Base-by-base conservation (phyloP, 2,797 vertebrate species). In the Sternotherus odoratus region DNA sequence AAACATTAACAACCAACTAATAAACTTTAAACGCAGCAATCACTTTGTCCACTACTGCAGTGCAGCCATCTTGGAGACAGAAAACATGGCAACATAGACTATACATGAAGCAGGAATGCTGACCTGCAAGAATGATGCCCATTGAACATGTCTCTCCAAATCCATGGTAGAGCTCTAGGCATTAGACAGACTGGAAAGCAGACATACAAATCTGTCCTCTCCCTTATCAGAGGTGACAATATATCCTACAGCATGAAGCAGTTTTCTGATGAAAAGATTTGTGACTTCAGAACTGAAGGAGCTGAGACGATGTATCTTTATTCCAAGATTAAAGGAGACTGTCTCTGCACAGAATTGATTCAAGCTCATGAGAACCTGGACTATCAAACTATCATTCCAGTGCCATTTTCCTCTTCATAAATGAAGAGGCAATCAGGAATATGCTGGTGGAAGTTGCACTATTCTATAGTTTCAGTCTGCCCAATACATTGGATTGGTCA, bases 171-270 rank as follows among this genome's bases (percentile, higher is more conserved):
- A 17, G 17, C 57, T 88, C 83, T 53, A 83, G 77, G 80, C 28
- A 16, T 84, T 87, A 80, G 53, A 57, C 4, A 74, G 33, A 24
- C 50, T 49, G 30, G 79, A 74, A 92, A 75, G 86, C 82, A 79
- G 85, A 85, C 74, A 66, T 51, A 11, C 83, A 77, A 79, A 60
- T 28, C 81, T 43, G 54, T 30, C 82, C 72, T 79, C 30, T 33
- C 8, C 11, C 17, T 33, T 2, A 46, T n/a, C 78, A 79, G 49
- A 82, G 81, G 46, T 28, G 85, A 87, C 78, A 66, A 17, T 4
- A 1, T 8, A 11, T 77, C 83, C 86, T 30, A 63, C 24, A 79
- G 72, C 0, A 0, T 28, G 89, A 39, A 0, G 0, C 50, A 89
- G 66, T 72, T 88, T 46, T 33, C 82, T 56, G 74, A 83, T 69